Conservation (phyloP, 2,797 vertebrate species). For the Molothrus ater region DNA sequence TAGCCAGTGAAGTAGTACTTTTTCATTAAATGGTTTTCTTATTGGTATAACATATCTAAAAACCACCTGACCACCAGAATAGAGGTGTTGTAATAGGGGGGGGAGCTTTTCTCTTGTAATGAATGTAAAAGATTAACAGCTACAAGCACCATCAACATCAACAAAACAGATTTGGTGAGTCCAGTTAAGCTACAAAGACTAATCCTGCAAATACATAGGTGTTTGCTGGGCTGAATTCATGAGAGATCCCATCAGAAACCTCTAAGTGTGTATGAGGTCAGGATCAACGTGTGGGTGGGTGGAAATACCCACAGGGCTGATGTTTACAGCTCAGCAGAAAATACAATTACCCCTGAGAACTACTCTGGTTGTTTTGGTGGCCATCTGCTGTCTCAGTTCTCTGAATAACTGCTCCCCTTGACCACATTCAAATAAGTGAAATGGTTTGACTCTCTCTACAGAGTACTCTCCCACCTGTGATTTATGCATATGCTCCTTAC, state of each 20-base stretch:
- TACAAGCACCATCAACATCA: background rate
- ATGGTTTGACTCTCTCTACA: background rate
- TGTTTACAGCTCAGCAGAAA: constrained; percentile 62
- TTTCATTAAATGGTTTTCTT: background rate
- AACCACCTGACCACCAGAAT: background rate
- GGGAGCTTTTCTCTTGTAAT: background rate
- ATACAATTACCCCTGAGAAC: constrained; percentile 29
- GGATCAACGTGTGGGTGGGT: background rate
- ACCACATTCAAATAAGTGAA: constrained; percentile 33
- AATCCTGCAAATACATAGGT: background rate
- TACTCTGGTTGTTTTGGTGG: constrained; percentile 42
- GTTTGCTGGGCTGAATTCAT: background rate
- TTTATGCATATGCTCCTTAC: background rate
- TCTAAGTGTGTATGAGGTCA: background rate
- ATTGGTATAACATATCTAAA: background rate
- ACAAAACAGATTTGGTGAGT: background rate
- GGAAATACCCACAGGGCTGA: constrained; percentile 45
- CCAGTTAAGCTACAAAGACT: background rate
- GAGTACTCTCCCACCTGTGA: background rate
- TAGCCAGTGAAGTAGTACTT: background rate
- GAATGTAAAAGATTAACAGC: background rate
- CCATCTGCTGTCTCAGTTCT: constrained; percentile 55
- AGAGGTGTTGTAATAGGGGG: background rate
- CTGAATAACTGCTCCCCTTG: background rate
- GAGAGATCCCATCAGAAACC: background rate